Conservation (phyloP, 2,113 vertebrate genomes). For the Onychostoma macrolepis region DNA sequence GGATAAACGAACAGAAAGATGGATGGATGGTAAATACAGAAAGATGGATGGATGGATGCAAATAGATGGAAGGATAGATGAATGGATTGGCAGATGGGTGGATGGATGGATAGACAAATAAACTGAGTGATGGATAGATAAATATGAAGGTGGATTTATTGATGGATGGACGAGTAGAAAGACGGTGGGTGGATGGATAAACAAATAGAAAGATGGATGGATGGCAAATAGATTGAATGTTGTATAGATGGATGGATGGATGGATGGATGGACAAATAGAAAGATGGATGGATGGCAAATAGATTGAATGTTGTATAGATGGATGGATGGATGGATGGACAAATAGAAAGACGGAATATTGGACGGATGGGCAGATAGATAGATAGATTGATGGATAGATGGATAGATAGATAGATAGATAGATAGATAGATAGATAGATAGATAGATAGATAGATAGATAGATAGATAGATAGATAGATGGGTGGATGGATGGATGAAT, state of each 20-base stretch:
- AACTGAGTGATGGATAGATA: not conserved
- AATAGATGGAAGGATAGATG: not conserved
- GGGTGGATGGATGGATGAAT: not conserved
- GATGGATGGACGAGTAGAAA: not conserved
- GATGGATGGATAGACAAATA: not conserved
- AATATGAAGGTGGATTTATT: no score
- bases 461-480: not conserved
- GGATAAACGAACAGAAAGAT: not conserved
- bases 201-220: not conserved
- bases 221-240: not conserved
- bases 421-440: not conserved
- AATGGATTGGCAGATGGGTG: no score
- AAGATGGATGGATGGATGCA: not conserved
- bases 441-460: not conserved
- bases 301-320: not conserved
- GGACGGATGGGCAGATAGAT: no score
- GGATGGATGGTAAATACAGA: no score
- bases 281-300: not conserved
- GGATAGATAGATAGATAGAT: no score
- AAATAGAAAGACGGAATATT: no score
- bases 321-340: not conserved
- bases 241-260: not conserved
- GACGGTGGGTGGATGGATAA: not conserved
- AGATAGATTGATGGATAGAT: not conserved
- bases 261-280: not conserved